A percentile compares a stretch with the other conserved stretches of the same genome.
Evolutionary conservation across 2,888 invertebrate species (phyloP).

Genomic region (Thecophora atra): DNA sequence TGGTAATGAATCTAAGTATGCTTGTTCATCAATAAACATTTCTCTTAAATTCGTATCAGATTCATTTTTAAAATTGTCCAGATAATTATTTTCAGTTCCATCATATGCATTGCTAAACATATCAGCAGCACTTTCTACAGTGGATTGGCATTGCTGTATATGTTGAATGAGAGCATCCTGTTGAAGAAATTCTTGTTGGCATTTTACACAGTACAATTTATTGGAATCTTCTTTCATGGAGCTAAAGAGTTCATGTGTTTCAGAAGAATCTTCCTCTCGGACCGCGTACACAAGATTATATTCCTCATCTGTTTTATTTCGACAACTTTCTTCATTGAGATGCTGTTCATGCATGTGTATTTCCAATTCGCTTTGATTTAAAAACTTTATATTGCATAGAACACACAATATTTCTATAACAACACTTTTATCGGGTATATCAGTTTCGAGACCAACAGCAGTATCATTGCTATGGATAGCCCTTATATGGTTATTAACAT

Average conservation of each 20-base stretch:
- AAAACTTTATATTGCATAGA: constrained; percentile 40
- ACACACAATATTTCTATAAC: constrained; percentile 39
- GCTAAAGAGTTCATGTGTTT: background rate
- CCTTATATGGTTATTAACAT: constrained; percentile 13
- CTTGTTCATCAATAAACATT: background rate
- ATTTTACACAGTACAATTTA: background rate
- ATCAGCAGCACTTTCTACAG: background rate
- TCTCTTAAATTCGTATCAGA: constrained; percentile 11
- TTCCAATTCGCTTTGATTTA: constrained; percentile 40
- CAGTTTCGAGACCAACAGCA: background rate
- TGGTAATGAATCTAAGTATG: background rate
- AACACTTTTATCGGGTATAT: constrained; percentile 10
- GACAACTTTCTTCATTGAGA: constrained; percentile 9
- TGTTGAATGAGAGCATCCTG: constrained; percentile 11
- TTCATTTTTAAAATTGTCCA: background rate
- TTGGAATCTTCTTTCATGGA: background rate
- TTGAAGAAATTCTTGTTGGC: constrained; percentile 5
- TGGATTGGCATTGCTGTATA: background rate
- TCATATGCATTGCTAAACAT: constrained; percentile 1
- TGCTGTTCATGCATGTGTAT: constrained; percentile 40
- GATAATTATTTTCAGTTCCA: background rate
- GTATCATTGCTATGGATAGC: constrained; percentile 18
- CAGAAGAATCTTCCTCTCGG: background rate
- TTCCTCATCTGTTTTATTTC: background rate
- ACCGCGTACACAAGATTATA: background rate